Evolutionary conservation across 2,888 invertebrate species (phyloP), one percentile per base, ranked within the genome.

Genomic region (Drosophila diplacantha): DNA sequence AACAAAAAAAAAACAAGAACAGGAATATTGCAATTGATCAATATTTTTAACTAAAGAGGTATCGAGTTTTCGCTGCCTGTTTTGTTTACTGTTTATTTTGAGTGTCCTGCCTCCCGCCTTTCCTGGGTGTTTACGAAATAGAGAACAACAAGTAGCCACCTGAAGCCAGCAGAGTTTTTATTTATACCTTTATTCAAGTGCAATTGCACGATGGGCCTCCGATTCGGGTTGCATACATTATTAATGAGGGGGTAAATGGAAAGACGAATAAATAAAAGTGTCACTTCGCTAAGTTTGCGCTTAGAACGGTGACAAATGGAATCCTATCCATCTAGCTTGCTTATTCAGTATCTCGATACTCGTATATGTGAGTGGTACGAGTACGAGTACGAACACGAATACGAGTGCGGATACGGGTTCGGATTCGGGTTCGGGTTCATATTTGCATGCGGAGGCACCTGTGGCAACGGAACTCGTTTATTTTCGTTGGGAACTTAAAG

Each of bases 401-500:
- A 3, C 26, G 26, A 9, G 9, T 29, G 1, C 26, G 9, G 1
- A 1, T 29, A 3, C 26, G 26, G 4, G 3, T 29, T 3, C 26
- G 26, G 4, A 9, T 29, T 9, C 26, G 26, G 9, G 26, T 29
- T 29, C 26, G 26, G 26, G 26, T 31, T 44, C 14, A 31, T 38
- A 54, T 63, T 63, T 63, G 52, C 63, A 62, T 64, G 65, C 34
- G 34, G 53, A 41, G 44, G 44, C 44, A 63, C 39, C 54, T 59
- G 46, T 59, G 60, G 60, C 60, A 47, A 47, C 60, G 22, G 59
- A 60, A 65, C 64, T 44, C 55, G 64, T 66, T 66, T 51, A 44
- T 50, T 55, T 63, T 66, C 41, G 35, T 39, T 52, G n/a, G 29
- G 51, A 55, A 69, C 62, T 69, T 69, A 68, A 69, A 62, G 69